Evolutionary conservation across 2,888 invertebrate genomes (phyloP), one percentile per base, ranked within the genome.

Genomic region (Apamea epomidion): DNA sequence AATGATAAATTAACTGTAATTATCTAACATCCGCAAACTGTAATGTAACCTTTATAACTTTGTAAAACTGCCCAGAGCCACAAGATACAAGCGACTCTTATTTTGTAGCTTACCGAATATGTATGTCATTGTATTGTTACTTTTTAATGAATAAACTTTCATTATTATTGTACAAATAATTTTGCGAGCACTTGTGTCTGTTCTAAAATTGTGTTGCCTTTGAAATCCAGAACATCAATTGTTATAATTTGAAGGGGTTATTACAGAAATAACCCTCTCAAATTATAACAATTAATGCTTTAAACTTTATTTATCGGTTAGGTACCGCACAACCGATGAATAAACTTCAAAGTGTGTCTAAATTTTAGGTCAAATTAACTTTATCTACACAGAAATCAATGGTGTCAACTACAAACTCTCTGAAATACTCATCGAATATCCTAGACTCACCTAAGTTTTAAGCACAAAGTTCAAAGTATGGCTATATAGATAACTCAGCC

Each of bases 401-500:
- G 6, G 37, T 12, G 21, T 37, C 37, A 37, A 65, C 21, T 37
- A 37, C 12, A 37, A 65, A 12, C 37, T 65, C 10, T 10, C 65
- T 25, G 12, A 37, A 65, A 65, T 65, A 37, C 65, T 25, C 65
- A 4, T 65, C 21, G 12, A 65, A 32, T 37, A 29, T 70, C 4
- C 29, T 48, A 12, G 48, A 75, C 18, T 29, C 25, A 37, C 8
- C 6, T 7, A 29, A 67, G 7, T 48, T 76, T 48, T n/a, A 42
- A 58, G 58, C 8, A 65, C 12, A n/a, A n/a, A 10, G 18, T 32
- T 45, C 54, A 65, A 58, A 45, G 16, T 58, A 67, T 32, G 12
- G 67, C 14, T 60, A 25, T 10, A 78, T 42, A 45, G 78, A 60
- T 78, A 81, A 68, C 62, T 68, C 32, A 42, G n/a, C 14, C 16